These are phyloP conservation scores for Liopterus haemorrhoidalis DNA, from an alignment of 2,888 invertebrate species.

Conservation along the genomic window DNA sequence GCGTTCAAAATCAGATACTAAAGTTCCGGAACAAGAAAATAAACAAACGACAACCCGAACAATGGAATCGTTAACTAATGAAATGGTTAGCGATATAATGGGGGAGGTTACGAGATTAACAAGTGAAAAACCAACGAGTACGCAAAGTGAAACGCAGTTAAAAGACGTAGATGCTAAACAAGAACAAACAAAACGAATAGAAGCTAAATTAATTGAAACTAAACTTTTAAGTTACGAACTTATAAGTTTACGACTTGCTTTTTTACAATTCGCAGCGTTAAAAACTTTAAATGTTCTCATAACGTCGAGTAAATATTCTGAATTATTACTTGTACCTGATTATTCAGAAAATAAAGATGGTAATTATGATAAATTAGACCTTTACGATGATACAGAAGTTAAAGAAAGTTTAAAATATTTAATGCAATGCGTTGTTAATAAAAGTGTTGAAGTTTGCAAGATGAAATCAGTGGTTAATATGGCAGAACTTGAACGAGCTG, in stretches of 20 bases:
- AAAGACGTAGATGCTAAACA: constrained; percentile 19
- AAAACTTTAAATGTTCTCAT: constrained; percentile 51
- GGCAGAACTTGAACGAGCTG: constrained; percentile 48
- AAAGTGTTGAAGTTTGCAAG: constrained; percentile 47
- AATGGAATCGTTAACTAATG: constrained; percentile 47
- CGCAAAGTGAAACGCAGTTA: constrained; percentile 25
- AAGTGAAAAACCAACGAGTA: constrained; percentile 37
- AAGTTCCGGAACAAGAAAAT: constrained; percentile 31
- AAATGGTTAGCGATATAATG: constrained; percentile 50
- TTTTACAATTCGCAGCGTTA: constrained; percentile 52
- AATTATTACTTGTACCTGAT: constrained; percentile 51
- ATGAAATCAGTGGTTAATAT: constrained; percentile 45
- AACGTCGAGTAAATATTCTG: constrained; percentile 50
- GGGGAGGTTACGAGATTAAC: constrained; percentile 48
- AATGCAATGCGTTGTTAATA: constrained; percentile 45
- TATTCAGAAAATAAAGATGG: constrained; percentile 18
- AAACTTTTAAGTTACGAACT: constrained; percentile 47
- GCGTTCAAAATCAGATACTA: constrained; percentile 39
- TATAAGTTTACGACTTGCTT: constrained; percentile 46
- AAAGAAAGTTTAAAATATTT: constrained; percentile 41
- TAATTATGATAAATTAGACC: constrained; percentile 16
- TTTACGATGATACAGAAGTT: constrained; percentile 30
- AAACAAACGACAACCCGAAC: constrained; percentile 37
- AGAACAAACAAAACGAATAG: constrained; percentile 28
- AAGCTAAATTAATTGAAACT: constrained; percentile 39